Percentiles rank a stretch among this genome's conserved stretches.
These are phyloP conservation scores for Lampropteryx suffumata DNA, from an alignment of 2,888 invertebrate species.

Conservation along the genomic window DNA sequence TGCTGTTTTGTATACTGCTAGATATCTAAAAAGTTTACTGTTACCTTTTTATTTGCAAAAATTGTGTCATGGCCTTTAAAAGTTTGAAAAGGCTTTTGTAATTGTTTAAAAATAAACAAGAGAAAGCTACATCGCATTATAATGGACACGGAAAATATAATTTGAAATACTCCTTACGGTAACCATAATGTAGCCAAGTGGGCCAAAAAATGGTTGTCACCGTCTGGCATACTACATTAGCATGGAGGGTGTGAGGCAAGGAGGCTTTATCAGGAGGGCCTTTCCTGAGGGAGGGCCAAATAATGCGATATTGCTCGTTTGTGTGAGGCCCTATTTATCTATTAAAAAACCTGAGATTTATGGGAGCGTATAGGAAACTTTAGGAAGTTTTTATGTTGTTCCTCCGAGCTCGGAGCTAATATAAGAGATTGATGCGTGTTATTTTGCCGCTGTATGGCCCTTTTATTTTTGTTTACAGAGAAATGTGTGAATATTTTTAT, in stretches of 20 bases:
- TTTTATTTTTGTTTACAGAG: constrained; percentile 31
- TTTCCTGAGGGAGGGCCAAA: constrained; percentile 82
- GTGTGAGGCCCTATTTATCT: constrained; percentile 82
- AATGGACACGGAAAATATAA: constrained; percentile 80
- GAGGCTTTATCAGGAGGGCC: constrained; percentile 81
- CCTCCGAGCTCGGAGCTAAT: constrained; percentile 67
- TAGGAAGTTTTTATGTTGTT: constrained; percentile 78
- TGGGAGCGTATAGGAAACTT: constrained; percentile 74
- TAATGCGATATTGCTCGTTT: constrained; percentile 83
- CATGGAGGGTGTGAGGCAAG: constrained; percentile 80
- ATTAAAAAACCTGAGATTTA: constrained; percentile 82
- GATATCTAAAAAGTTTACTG: constrained; percentile 50
- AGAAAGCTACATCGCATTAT: constrained; percentile 72
- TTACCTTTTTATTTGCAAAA: constrained; percentile 61
- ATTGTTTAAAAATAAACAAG: constrained; percentile 59
- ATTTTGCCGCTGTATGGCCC: constrained; percentile 57
- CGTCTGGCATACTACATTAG: constrained; percentile 82
- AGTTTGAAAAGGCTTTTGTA: constrained; percentile 41
- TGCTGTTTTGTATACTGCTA: constrained; percentile 64
- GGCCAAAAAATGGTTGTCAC: constrained; percentile 83
- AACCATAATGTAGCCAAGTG: constrained; percentile 80
- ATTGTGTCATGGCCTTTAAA: constrained; percentile 35
- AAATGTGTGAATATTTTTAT: neutral
- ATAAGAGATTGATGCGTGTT: constrained; percentile 76
- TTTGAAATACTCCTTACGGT: constrained; percentile 82